Conservation (phyloP, 2,888 invertebrate genomes). For the Microctonus hyperodae region DNA sequence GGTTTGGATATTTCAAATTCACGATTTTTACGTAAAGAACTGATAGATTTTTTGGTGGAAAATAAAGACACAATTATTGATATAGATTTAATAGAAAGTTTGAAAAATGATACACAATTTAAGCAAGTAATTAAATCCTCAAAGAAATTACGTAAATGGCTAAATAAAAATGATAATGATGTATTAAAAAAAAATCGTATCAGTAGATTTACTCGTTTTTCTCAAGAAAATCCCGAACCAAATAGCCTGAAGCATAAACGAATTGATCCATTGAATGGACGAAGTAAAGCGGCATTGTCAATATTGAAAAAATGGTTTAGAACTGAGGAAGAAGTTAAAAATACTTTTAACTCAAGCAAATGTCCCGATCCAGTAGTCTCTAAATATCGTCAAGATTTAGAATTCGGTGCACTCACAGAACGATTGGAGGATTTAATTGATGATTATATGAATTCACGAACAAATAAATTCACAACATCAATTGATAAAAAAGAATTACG, state of each 20-base stretch:
- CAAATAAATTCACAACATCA: constrained; percentile 11
- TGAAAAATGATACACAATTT: constrained; percentile 68
- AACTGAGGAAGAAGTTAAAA: constrained; percentile 68
- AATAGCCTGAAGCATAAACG: constrained; percentile 41
- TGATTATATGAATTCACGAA: constrained; percentile 65
- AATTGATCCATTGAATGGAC: constrained; percentile 65
- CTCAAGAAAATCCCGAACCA: constrained; percentile 60
- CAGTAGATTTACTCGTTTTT: constrained; percentile 71
- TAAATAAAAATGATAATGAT: constrained; percentile 65
- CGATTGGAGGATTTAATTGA: constrained; percentile 74
- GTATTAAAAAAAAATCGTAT: constrained; percentile 63
- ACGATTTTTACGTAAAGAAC: constrained; percentile 80
- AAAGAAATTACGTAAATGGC: constrained; percentile 72
- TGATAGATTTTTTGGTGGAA: constrained; percentile 81
- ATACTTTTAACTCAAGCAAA: constrained; percentile 65
- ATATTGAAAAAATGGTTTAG: constrained; percentile 74
- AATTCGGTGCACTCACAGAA: constrained; percentile 88
- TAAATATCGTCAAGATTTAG: constrained; percentile 74
- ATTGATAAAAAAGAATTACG: constrained; percentile 64
- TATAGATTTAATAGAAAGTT: constrained; percentile 66
- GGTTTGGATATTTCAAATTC: constrained; percentile 89
- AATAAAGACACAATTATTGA: constrained; percentile 76
- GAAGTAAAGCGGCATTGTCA: constrained; percentile 69
- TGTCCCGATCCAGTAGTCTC: constrained; percentile 82
- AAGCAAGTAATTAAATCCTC: constrained; percentile 66